Evolutionary conservation across 1,140 invertebrate genomes (phyloP).

Genomic region (Ostrea edulis): DNA sequence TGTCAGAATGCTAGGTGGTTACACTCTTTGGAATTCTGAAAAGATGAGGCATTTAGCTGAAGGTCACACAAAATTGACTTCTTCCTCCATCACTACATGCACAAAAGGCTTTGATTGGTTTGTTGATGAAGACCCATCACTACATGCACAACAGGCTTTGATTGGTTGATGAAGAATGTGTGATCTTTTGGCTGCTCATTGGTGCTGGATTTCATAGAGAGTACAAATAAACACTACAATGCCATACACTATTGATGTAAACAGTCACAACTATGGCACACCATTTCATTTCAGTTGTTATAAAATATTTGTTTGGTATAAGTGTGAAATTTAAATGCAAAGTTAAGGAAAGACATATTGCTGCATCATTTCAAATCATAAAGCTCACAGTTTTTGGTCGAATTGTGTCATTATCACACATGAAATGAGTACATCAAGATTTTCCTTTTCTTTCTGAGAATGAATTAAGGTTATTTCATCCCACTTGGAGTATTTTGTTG

Average conservation of each 20-base stretch:
- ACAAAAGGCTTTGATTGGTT: not conserved
- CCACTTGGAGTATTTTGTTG: not conserved
- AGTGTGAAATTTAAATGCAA: not conserved
- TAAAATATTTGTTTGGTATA: not conserved
- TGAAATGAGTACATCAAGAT: not conserved
- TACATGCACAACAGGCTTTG: not conserved
- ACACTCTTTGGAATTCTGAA: too few species aligned
- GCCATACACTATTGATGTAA: not conserved
- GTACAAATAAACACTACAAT: not conserved
- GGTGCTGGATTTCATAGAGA: not conserved
- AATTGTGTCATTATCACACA: not conserved
- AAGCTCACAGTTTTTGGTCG: not conserved
- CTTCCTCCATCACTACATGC: not conserved
- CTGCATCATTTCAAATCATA: not conserved
- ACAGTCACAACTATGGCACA: conserved; percentile 9
- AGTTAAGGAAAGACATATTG: not conserved
- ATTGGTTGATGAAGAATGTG: conserved; percentile 23
- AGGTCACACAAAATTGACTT: not conserved
- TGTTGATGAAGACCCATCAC: not conserved
- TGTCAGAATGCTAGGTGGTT: too few species aligned
- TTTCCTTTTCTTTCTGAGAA: not conserved
- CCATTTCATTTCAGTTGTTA: not conserved
- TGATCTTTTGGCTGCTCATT: not conserved
- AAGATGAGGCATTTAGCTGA: too few species aligned
- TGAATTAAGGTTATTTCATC: not conserved